Conservation (phyloP, 2,888 invertebrate species). For the Tachina grossa region DNA sequence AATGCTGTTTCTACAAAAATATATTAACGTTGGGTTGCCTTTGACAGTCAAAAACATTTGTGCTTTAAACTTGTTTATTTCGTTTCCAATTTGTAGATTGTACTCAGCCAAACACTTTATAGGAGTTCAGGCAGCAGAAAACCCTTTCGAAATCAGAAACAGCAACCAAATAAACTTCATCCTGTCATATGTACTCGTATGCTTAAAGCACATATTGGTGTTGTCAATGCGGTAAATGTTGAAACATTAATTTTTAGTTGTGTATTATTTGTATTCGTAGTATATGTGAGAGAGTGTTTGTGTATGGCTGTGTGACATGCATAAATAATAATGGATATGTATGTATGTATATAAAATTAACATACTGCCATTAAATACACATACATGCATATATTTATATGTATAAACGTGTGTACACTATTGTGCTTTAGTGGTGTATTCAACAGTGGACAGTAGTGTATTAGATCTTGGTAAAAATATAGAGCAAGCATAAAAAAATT, state of each 20-base stretch:
- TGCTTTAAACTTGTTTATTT: slow-evolving; percentile 36
- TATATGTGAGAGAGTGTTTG: no score
- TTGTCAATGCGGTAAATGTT: slow-evolving; percentile 64
- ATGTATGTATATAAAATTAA: background rate
- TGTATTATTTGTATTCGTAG: background rate
- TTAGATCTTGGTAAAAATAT: no score
- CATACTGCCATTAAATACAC: background rate
- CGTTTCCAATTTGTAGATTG: slow-evolving; percentile 17
- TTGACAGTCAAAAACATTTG: slow-evolving; percentile 46
- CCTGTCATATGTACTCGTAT: slow-evolving; percentile 28
- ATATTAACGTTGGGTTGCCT: slow-evolving; percentile 28
- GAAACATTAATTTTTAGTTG: slow-evolving; percentile 57
- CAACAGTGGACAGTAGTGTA: background rate
- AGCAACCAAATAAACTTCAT: slow-evolving; percentile 37
- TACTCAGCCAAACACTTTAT: background rate
- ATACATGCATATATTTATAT: background rate
- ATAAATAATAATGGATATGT: slow-evolving; percentile 3
- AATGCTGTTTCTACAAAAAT: slow-evolving; percentile 35
- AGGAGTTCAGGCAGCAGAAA: slow-evolving; percentile 24
- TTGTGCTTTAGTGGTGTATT: background rate
- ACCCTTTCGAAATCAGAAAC: slow-evolving; percentile 17
- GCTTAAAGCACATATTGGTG: slow-evolving; percentile 42
- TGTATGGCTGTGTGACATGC: background rate
- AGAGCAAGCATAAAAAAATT: no score
- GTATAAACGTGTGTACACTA: background rate